These are phyloP conservation scores for Rhopilema esculentum DNA, from an alignment of 30 jellyfish, hydroid and myxozoan genomes.

Conservation along the genomic window DNA sequence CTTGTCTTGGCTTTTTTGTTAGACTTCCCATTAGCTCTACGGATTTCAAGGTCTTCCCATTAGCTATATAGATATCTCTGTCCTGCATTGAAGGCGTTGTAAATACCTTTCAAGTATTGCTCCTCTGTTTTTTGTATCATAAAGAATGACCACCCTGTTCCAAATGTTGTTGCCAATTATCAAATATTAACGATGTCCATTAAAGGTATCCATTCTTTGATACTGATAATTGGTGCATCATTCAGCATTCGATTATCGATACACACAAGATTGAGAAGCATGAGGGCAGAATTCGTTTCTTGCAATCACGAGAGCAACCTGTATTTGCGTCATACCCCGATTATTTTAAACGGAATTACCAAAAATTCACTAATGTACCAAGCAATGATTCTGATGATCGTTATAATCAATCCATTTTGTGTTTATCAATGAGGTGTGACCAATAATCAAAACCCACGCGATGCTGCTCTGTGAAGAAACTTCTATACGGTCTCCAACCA, in stretches of 20 bases:
- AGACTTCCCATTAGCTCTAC: too few relatives aligned
- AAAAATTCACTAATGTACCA: too few relatives aligned
- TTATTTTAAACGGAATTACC: too few relatives aligned
- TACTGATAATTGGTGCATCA: not conserved
- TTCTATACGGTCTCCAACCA: too few relatives aligned
- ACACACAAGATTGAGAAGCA: not conserved
- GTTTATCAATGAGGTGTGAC: too few relatives aligned
- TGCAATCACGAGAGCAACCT: not conserved
- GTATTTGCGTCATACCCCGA: not conserved
- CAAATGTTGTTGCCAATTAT: not conserved
- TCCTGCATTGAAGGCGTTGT: too few relatives aligned
- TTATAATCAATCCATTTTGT: too few relatives aligned
- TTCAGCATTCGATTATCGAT: not conserved
- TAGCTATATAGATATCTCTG: not conserved
- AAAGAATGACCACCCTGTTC: not conserved
- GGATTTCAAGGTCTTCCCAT: not conserved
- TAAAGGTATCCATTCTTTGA: not conserved
- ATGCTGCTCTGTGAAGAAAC: too few relatives aligned
- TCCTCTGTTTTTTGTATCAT: not conserved
- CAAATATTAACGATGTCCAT: not conserved
- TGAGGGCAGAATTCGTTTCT: not conserved
- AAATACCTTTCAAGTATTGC: too few relatives aligned
- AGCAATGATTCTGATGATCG: too few relatives aligned
- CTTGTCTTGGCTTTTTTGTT: not conserved
- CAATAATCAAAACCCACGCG: too few relatives aligned